Evolutionary conservation across 2,797 vertebrate genomes (phyloP).

Genomic region (Pseudochirops corinnae): DNA sequence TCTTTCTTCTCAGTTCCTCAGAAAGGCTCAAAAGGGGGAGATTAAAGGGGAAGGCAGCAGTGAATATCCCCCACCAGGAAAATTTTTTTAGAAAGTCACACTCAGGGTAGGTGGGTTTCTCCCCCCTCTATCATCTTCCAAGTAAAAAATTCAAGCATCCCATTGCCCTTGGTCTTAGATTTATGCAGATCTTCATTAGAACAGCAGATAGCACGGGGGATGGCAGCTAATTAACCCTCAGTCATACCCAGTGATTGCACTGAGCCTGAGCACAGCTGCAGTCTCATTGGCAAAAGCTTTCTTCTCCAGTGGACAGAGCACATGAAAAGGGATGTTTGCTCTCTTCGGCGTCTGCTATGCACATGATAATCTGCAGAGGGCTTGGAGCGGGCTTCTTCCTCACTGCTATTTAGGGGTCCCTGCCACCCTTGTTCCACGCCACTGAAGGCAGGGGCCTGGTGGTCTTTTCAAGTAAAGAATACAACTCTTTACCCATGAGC

Average conservation of each 20-base stretch:
- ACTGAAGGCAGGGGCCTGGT: conserved; percentile 67
- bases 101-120: conserved; percentile 21
- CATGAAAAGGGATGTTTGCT: conserved; percentile 79
- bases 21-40: conserved; percentile 60
- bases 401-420: conserved; percentile 47
- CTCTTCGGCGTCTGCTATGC: conserved; percentile 72
- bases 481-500: conserved; percentile 69
- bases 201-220: conserved; percentile 80
- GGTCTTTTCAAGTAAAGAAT: conserved; percentile 71
- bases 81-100: conserved; percentile 59
- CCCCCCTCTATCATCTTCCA: conserved; percentile 42
- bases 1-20: conserved; percentile 69
- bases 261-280: conserved; percentile 78
- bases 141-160: conserved; percentile 71
- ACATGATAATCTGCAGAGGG: conserved; percentile 66
- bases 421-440: conserved; percentile 70
- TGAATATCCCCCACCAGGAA: conserved; percentile 28
- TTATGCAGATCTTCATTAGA: conserved; percentile 83
- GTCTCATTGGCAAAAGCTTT: conserved; percentile 72
- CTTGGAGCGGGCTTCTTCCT: conserved; percentile 65
- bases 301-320: conserved; percentile 77
- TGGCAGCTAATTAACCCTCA: conserved; percentile 84
- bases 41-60: conserved; percentile 76
- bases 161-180: conserved; percentile 79
- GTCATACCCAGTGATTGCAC: conserved; percentile 74